Evolutionary conservation across 92 coral and sea anemone genomes (phyloP).

Genomic region (Zoanthus sociatus): DNA sequence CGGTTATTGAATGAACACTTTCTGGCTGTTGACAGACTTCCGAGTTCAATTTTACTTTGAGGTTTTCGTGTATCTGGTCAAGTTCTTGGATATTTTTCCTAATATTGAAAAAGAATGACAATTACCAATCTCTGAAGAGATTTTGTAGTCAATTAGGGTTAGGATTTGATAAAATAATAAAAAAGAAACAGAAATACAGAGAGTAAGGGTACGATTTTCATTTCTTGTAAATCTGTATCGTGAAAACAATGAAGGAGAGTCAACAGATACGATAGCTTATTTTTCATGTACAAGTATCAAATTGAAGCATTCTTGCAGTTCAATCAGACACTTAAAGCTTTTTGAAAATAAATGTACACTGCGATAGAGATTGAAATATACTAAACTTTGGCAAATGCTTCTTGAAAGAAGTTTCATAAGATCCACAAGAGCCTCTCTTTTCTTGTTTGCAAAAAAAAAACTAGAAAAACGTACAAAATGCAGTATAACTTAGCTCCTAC

Average conservation of each 20-base stretch:
- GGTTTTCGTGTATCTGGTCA: constrained; percentile 74
- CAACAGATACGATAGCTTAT: neutral
- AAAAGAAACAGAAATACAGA: neutral
- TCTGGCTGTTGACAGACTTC: neutral
- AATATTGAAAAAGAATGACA: neutral
- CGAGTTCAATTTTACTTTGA: constrained; percentile 61
- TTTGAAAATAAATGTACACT: neutral
- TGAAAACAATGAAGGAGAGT: neutral
- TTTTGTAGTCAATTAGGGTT: neutral
- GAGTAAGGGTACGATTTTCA: neutral
- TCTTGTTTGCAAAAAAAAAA: no score
- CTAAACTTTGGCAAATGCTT: no score
- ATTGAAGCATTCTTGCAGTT: neutral
- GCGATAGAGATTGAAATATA: neutral
- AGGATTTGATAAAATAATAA: neutral
- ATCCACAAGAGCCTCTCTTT: no score
- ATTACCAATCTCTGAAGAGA: neutral
- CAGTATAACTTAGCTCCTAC: no score
- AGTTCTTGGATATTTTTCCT: constrained; percentile 95
- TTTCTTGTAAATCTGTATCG: no score
- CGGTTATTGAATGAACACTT: neutral
- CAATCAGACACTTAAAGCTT: neutral
- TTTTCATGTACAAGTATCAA: neutral
- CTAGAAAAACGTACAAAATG: no score
- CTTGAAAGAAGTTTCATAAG: no score